A percentile compares a stretch with the other conserved stretches of the same genome.
These are phyloP conservation scores for Platycnemis pennipes DNA, from an alignment of 2,888 invertebrate species.

Conservation along the genomic window DNA sequence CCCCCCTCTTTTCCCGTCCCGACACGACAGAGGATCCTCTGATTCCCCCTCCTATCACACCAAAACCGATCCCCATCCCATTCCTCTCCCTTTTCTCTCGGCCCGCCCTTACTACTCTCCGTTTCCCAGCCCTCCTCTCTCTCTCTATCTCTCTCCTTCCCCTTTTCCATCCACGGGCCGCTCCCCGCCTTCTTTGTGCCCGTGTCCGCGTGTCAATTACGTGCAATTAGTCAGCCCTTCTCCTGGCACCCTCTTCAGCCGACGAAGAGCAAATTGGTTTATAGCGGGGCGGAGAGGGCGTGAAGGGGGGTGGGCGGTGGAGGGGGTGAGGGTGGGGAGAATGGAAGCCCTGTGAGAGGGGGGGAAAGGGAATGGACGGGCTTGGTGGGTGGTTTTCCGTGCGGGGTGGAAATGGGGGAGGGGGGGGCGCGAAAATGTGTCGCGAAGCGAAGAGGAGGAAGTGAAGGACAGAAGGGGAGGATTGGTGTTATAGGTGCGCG, in stretches of 20 bases:
- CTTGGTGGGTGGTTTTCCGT: not conserved
- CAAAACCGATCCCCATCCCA: too few species aligned
- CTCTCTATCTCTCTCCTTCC: not conserved
- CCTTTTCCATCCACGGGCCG: not conserved
- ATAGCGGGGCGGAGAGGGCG: slow-evolving; percentile 2
- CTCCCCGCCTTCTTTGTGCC: slow-evolving; percentile 53
- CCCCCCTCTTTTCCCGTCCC: not conserved
- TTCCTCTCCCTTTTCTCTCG: not conserved
- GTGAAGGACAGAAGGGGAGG: not conserved
- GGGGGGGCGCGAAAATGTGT: not conserved
- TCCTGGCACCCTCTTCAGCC: slow-evolving; percentile 48
- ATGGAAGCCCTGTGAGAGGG: not conserved
- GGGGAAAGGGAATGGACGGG: not conserved
- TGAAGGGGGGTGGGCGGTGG: not conserved
- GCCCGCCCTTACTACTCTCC: not conserved
- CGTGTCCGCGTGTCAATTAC: slow-evolving; percentile 67
- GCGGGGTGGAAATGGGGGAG: not conserved
- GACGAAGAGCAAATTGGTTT: slow-evolving; percentile 61
- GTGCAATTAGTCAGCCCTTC: slow-evolving; percentile 62
- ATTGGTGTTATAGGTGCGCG: not conserved
- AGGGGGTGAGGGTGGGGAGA: not conserved
- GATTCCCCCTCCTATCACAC: too few species aligned
- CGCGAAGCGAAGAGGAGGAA: not conserved
- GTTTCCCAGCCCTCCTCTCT: not conserved
- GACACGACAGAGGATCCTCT: not conserved